Evolutionary conservation across 2,113 vertebrate species (phyloP).

Genomic region (Aleadryas rufinucha): DNA sequence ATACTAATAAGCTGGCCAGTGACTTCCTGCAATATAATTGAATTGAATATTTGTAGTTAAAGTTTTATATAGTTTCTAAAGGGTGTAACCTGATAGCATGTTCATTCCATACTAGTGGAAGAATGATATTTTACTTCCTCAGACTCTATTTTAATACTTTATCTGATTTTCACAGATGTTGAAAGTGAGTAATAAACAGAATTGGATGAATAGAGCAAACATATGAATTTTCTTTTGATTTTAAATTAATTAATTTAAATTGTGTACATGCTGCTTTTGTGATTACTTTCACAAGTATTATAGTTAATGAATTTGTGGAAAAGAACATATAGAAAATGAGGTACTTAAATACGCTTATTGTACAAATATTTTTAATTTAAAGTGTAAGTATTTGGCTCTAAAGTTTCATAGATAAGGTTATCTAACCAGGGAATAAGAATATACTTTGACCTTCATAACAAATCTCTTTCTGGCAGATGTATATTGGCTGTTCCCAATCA

Average conservation of each 20-base stretch:
- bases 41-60: neutral
- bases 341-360: neutral
- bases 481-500: neutral
- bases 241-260: conserved; percentile 26
- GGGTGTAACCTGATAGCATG: neutral
- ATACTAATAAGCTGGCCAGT: neutral
- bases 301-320: neutral
- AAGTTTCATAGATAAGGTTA: neutral
- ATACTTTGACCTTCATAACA: neutral
- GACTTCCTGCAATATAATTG: neutral
- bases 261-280: neutral
- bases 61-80: neutral
- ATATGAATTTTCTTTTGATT: conserved; percentile 16
- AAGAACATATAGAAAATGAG: neutral
- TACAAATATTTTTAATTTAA: neutral
- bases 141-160: neutral
- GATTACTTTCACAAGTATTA: conserved; percentile 26
- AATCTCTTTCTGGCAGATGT: neutral
- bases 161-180: neutral
- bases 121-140: neutral
- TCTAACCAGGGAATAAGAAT: neutral
- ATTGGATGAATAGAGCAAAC: neutral
- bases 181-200: conserved; percentile 28
- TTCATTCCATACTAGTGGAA: neutral
- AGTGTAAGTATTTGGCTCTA: neutral